A percentile compares a stretch with the other conserved stretches of the same genome.
These are phyloP conservation scores for Cotesia glomerata DNA, from an alignment of 1,140 invertebrate species.

Conservation along the genomic window DNA sequence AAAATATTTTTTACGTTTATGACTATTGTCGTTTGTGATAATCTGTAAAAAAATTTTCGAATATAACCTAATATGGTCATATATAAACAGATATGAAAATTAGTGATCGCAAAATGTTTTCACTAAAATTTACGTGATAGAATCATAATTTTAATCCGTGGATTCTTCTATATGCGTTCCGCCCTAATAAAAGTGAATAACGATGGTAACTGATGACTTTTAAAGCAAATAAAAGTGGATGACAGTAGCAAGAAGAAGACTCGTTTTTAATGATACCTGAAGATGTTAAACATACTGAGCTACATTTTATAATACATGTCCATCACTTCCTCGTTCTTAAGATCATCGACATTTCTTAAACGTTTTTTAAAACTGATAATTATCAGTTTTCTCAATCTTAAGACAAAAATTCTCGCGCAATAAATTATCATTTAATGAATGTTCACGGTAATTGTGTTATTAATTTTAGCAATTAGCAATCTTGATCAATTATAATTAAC, in stretches of 20 bases:
- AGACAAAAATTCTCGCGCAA: neutral
- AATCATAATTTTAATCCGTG: too few relatives aligned
- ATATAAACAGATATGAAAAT: too few relatives aligned
- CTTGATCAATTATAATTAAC: slow-evolving; percentile 5
- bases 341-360: neutral
- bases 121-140: too few relatives aligned
- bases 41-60: too few relatives aligned
- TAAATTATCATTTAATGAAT: neutral
- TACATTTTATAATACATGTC: neutral
- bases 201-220: neutral
- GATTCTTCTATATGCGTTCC: too few relatives aligned
- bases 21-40: too few relatives aligned
- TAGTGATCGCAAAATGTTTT: too few relatives aligned
- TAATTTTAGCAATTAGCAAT: too few relatives aligned
- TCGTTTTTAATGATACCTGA: neutral
- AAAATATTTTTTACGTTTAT: too few relatives aligned
- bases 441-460: too few relatives aligned
- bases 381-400: neutral
- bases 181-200: neutral
- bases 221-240: neutral
- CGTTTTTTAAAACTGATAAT: slow-evolving; percentile 6
- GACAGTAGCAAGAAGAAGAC: neutral
- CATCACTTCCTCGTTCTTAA: slow-evolving; percentile 21
- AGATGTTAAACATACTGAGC: neutral
- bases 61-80: too few relatives aligned